A percentile compares a stretch with the other conserved stretches of the same genome.
Evolutionary conservation across 2,888 invertebrate species (phyloP).

Genomic region (Chrysolina oricalcia): DNA sequence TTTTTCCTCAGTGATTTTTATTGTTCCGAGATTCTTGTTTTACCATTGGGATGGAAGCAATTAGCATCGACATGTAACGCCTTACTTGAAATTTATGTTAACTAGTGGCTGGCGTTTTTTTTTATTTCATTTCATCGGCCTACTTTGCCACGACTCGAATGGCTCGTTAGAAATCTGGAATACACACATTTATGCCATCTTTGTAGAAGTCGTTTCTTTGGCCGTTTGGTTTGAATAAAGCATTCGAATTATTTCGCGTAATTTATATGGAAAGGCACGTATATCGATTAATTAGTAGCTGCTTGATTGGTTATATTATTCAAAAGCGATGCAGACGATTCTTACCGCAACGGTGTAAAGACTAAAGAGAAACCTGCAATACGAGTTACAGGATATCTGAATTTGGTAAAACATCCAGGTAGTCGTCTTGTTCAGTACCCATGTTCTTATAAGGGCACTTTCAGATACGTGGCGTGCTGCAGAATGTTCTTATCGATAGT

Average conservation of each 20-base stretch:
- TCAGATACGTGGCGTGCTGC: constrained; percentile 23
- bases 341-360: constrained; percentile 17
- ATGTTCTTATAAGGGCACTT: constrained; percentile 28
- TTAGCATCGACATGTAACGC: constrained; percentile 37
- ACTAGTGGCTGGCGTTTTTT: constrained; percentile 32
- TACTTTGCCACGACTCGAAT: constrained; percentile 4
- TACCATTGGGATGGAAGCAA: constrained; percentile 33
- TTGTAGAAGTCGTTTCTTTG: constrained; percentile 28
- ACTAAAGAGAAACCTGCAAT: constrained; percentile 39
- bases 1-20: constrained; percentile 18
- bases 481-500: constrained; percentile 23
- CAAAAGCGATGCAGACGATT: constrained; percentile 34
- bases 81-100: constrained; percentile 38
- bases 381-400: constrained; percentile 42
- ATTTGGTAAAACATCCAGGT: constrained; percentile 45
- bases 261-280: constrained; percentile 34
- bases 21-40: constrained; percentile 18
- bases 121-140: constrained; percentile 9
- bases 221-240: constrained; percentile 13
- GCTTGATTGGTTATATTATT: constrained; percentile 43
- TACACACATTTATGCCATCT: constrained; percentile 33
- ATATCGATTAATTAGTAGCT: constrained; percentile 44
- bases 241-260: constrained; percentile 36
- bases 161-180: constrained; percentile 36
- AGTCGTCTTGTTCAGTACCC: constrained; percentile 33